Percentiles rank a stretch among this genome's conserved stretches.
phyloP scores from a whole-genome alignment of 2,113 vertebrate species.

The Zeus faber region DNA sequence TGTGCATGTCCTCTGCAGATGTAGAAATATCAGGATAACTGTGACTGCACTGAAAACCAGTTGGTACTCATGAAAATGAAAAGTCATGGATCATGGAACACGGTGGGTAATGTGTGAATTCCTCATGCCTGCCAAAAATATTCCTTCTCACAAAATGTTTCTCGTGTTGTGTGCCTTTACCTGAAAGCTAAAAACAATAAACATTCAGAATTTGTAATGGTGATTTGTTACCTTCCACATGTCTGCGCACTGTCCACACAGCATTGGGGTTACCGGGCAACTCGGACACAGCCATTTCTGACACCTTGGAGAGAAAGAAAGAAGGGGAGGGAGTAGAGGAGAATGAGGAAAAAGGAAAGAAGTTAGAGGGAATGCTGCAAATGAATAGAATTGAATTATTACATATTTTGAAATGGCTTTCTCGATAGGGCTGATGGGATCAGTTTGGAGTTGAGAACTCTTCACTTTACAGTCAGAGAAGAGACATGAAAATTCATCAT shows the following conservation, averaged over 20 bases:
- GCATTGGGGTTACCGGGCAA: slow-evolving; percentile 98
- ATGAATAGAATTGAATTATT: too few relatives aligned
- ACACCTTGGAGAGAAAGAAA: slow-evolving; percentile 79
- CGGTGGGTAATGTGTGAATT: too few relatives aligned
- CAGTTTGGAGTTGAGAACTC: slow-evolving; percentile 33
- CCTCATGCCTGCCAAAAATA: too few relatives aligned
- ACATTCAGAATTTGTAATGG: too few relatives aligned
- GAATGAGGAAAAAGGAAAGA: not conserved
- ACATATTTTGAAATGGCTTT: not conserved
- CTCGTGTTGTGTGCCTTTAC: too few relatives aligned
- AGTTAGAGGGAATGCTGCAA: not conserved
- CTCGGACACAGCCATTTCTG: slow-evolving; percentile 98
- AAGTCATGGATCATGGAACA: too few relatives aligned
- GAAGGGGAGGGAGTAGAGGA: not conserved
- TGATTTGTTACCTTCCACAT: slow-evolving; percentile 94
- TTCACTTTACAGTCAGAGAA: slow-evolving; percentile 52
- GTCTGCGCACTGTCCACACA: slow-evolving; percentile 96
- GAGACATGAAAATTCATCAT: slow-evolving; percentile 55
- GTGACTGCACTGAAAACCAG: too few relatives aligned
- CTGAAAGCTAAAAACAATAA: too few relatives aligned
- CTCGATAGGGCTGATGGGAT: slow-evolving; percentile 18
- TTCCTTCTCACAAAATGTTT: too few relatives aligned
- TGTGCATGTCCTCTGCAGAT: too few relatives aligned
- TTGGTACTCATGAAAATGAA: too few relatives aligned
- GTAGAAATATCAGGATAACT: too few relatives aligned